These are phyloP conservation scores for Copidosoma floridanum DNA, from an alignment of 1,140 invertebrate species.

Conservation along the genomic window DNA sequence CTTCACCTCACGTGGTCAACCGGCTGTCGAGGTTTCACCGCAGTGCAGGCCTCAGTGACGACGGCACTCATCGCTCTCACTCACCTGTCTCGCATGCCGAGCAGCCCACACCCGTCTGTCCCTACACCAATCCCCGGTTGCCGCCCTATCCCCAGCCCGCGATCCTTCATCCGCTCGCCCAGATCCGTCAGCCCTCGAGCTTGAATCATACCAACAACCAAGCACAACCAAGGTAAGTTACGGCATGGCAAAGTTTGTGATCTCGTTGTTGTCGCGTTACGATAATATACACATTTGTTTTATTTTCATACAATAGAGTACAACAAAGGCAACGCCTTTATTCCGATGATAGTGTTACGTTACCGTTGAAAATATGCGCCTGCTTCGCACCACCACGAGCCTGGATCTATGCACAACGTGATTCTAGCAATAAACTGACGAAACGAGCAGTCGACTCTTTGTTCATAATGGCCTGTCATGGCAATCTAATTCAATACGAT, in stretches of 20 bases:
- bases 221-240: constrained; percentile 57
- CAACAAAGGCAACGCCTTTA: constrained; percentile 64
- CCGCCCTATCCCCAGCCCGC: constrained; percentile 86
- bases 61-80: constrained; percentile 69
- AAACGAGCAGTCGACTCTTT: constrained; percentile 74
- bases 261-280: too few species aligned
- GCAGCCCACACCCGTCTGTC: constrained; percentile 62
- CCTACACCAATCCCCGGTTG: constrained; percentile 83
- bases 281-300: too few species aligned
- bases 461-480: constrained; percentile 86
- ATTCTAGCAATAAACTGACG: constrained; percentile 54
- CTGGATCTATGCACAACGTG: constrained; percentile 66
- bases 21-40: constrained; percentile 91
- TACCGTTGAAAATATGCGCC: constrained; percentile 72
- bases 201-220: constrained; percentile 57
- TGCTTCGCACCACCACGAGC: constrained; percentile 75
- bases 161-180: constrained; percentile 75
- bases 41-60: constrained; percentile 82
- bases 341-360: constrained; percentile 64
- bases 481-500: constrained; percentile 85
- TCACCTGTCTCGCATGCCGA: constrained; percentile 69
- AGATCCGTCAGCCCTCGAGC: constrained; percentile 75
- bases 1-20: constrained; percentile 90
- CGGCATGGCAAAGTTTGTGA: too few species aligned
- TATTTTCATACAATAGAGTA: constrained; percentile 39